phyloP scores from a whole-genome alignment of 2,113 vertebrate genomes.

The Antechinus flavipes region DNA sequence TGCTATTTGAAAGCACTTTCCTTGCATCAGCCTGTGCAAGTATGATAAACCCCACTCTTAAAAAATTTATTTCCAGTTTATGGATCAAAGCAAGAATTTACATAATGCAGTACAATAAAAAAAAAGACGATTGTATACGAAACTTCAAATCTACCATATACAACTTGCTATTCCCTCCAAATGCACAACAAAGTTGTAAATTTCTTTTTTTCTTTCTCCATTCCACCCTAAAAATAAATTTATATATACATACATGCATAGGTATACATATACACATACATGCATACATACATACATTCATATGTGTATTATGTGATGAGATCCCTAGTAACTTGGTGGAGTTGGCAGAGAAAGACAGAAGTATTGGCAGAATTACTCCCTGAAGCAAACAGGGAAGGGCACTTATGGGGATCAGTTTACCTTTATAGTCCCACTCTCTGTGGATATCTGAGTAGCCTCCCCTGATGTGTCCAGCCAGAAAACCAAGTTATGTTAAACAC shows the following conservation, averaged over 20 bases:
- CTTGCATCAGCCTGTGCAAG: neutral
- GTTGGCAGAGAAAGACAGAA: too few relatives aligned
- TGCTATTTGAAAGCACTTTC: neutral
- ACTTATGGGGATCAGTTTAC: too few relatives aligned
- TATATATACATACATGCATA: neutral
- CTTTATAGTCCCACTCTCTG: too few relatives aligned
- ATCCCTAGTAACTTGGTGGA: too few relatives aligned
- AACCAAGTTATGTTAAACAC: too few relatives aligned
- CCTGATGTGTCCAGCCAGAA: too few relatives aligned
- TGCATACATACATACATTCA: neutral
- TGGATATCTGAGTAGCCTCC: too few relatives aligned
- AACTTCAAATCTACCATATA: neutral
- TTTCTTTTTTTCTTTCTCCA: neutral
- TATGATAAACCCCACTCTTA: neutral
- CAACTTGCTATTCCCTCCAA: neutral
- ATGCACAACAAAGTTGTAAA: neutral
- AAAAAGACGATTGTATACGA: neutral
- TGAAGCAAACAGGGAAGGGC: too few relatives aligned
- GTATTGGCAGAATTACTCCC: too few relatives aligned
- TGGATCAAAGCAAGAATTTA: neutral
- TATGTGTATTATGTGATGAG: neutral
- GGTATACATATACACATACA: neutral
- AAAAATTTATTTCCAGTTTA: neutral
- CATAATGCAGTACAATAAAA: neutral
- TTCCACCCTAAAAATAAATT: neutral